A percentile compares a stretch with the other conserved stretches of the same genome.
phyloP scores from a whole-genome alignment of 1,140 invertebrate genomes.

The Drosophila miranda region DNA sequence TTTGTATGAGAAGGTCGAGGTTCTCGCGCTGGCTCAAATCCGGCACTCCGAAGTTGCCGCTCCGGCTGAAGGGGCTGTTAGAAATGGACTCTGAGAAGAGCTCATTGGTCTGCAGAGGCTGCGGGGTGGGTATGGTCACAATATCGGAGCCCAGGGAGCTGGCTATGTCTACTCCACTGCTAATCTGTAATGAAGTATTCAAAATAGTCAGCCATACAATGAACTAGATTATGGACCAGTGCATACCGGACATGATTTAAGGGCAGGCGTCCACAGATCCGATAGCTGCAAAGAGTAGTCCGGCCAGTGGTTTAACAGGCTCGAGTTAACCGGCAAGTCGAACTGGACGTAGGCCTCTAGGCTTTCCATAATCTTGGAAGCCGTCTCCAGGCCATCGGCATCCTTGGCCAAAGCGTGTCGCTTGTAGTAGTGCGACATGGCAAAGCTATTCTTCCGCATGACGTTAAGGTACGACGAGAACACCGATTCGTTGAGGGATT shows the following conservation, averaged over 20 bases:
- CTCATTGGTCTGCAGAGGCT: slow-evolving; percentile 73
- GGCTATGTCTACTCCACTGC: slow-evolving; percentile 87
- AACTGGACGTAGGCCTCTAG: slow-evolving; percentile 91
- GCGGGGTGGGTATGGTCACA: slow-evolving; percentile 81
- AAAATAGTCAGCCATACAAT: neutral
- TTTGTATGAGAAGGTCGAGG: slow-evolving; percentile 69
- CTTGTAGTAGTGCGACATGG: slow-evolving; percentile 91
- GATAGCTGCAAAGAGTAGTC: slow-evolving; percentile 91
- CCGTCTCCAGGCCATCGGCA: slow-evolving; percentile 89
- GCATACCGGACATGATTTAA: slow-evolving; percentile 87
- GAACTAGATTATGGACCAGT: neutral
- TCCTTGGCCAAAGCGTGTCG: slow-evolving; percentile 91
- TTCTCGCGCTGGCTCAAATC: slow-evolving; percentile 71
- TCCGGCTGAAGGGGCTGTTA: slow-evolving; percentile 73
- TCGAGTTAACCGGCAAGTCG: slow-evolving; percentile 93
- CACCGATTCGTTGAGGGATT: slow-evolving; percentile 94
- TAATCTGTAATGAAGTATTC: slow-evolving; percentile 72
- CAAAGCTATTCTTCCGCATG: slow-evolving; percentile 87
- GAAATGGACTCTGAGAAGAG: slow-evolving; percentile 79
- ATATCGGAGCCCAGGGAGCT: slow-evolving; percentile 85
- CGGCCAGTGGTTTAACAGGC: slow-evolving; percentile 94
- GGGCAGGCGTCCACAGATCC: slow-evolving; percentile 91
- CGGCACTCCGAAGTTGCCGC: slow-evolving; percentile 48
- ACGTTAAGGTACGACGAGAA: slow-evolving; percentile 93
- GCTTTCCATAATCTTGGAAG: slow-evolving; percentile 89